These are phyloP conservation scores for Psittacara wagleri DNA, from an alignment of 2,113 vertebrate species.

Conservation along the genomic window DNA sequence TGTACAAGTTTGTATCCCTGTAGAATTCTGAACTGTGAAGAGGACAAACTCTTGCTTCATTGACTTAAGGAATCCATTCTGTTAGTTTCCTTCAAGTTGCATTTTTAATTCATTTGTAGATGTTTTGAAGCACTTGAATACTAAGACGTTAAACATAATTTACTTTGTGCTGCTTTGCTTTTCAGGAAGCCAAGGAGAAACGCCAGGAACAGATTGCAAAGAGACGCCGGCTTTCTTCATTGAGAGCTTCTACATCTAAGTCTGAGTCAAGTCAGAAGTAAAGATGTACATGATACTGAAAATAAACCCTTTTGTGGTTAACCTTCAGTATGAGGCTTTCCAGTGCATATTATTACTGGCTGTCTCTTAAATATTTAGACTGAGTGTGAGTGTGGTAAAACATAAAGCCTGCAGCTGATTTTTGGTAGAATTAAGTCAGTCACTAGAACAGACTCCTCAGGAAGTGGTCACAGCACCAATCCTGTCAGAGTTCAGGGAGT, in stretches of 20 bases:
- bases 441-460: background rate
- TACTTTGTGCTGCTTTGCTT: background rate
- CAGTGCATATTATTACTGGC: background rate
- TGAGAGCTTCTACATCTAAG: slow-evolving; percentile 96
- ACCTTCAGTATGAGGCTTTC: background rate
- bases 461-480: background rate
- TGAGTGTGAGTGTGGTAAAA: background rate
- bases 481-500: background rate
- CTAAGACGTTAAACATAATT: too few species aligned
- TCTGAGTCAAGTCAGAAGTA: slow-evolving; percentile 99
- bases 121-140: background rate
- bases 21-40: background rate
- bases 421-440: background rate
- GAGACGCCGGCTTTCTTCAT: slow-evolving; percentile 94
- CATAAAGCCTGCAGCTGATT: accelerated
- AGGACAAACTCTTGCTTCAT: background rate
- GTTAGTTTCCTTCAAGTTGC: background rate
- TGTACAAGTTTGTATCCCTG: background rate
- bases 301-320: slow-evolving; percentile 71
- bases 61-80: background rate
- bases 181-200: slow-evolving; percentile 98
- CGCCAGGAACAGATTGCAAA: slow-evolving; percentile 98
- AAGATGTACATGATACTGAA: slow-evolving; percentile 51
- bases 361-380: background rate
- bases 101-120: background rate